phyloP scores from a whole-genome alignment of 2,797 vertebrate species.

The Tauraco hartlaubi region DNA sequence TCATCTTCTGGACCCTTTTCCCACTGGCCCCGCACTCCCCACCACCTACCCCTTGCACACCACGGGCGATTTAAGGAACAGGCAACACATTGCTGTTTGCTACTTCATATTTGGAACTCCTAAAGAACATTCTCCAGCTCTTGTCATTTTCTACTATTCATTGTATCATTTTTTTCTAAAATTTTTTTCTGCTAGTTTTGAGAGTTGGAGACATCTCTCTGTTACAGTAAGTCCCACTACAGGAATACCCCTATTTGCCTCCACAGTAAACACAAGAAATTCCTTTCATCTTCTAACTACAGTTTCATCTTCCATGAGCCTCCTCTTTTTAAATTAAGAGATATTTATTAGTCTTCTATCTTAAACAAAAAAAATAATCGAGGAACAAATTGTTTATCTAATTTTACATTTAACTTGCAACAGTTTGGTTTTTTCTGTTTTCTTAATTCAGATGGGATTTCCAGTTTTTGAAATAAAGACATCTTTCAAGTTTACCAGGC shows the following conservation, averaged over 20 bases:
- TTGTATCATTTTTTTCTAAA: neutral
- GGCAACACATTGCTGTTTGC: neutral
- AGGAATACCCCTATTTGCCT: neutral
- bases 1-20: neutral
- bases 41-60: neutral
- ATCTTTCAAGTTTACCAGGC: neutral
- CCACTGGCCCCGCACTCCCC: accelerated
- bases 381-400: neutral
- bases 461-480: neutral
- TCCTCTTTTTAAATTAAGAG: neutral
- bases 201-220: neutral
- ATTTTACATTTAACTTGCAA: neutral
- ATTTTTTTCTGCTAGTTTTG: neutral
- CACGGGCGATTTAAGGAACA: neutral
- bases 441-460: neutral
- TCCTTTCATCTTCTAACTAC: neutral
- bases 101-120: neutral
- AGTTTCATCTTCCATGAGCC: neutral
- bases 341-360: neutral
- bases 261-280: neutral
- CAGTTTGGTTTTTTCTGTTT: neutral
- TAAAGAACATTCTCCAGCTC: neutral
- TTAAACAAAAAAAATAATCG: neutral
- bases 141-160: neutral
- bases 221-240: neutral